Evolutionary conservation across 2,113 vertebrate species (phyloP), one percentile per base, ranked within the genome.

Genomic region (Clarias macrocephalus): DNA sequence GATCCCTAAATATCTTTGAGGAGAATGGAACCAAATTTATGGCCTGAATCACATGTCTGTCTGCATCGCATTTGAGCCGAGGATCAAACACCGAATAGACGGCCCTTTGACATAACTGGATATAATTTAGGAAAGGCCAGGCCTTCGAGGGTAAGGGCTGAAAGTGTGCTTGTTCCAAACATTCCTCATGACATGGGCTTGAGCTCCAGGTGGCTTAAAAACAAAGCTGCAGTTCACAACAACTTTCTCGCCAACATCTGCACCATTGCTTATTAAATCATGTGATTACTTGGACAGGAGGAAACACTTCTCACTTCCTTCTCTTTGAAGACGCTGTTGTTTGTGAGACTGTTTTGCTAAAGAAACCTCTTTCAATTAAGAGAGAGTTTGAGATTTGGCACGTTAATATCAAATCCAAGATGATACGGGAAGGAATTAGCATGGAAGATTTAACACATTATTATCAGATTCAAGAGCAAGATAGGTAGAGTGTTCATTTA

Each of bases 151-250:
- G 62, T 10, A 37, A 66, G 3, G 73, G 86, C 89, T 73, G 89
- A 56, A 88, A 79, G 80, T 87, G 37, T 52, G 62, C n/a, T 83
- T 33, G 83, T 88, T 63, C 83, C 70, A n/a, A 75, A 75, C 21
- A 60, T 59, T 70, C 79, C 86, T 90, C 86, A 84, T 88, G 84
- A 88, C 79, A 60, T 33, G 42, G 63, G 57, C 77, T 73, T 28
- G 83, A 84, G 89, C 89, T 80, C 18, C 65, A 76, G 75, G 87
- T 90, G 75, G 80, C 86, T 56, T 79, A 33, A 56, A 86, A 88
- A 90, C 89, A 90, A 90, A 85, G 84, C 87, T 57, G 86, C 62
- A 73, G 54, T 89, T 89, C 80, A 89, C 72, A 57, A 84, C 19
- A 7, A 72, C 56, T 25, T 86, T 19, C 16, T n/a, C 60, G 13